phyloP scores from a whole-genome alignment of 2,888 invertebrate genomes.

The Lepidonotus clava region DNA sequence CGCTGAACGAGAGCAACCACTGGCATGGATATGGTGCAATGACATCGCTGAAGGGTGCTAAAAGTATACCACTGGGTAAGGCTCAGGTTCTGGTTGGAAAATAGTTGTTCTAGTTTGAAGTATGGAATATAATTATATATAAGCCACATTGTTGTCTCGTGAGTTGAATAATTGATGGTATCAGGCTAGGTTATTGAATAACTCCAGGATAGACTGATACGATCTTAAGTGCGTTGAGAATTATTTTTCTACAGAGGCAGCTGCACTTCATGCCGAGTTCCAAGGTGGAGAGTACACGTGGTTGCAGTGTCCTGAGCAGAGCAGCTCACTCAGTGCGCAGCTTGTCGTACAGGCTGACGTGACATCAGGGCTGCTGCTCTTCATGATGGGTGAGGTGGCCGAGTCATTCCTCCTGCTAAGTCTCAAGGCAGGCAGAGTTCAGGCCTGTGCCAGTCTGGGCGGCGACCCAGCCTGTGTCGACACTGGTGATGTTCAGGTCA shows the following conservation, averaged over 20 bases:
- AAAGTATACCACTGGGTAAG: too few relatives aligned
- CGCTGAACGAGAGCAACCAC: neutral
- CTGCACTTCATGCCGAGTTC: neutral
- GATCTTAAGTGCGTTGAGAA: too few relatives aligned
- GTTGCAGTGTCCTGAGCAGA: neutral
- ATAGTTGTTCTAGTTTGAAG: too few relatives aligned
- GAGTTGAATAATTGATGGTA: too few relatives aligned
- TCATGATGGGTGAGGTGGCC: neutral
- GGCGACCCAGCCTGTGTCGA: neutral
- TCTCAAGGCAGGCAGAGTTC: neutral
- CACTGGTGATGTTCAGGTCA: neutral
- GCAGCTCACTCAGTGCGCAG: neutral
- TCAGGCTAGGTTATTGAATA: too few relatives aligned
- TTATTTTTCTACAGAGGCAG: neutral
- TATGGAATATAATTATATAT: too few relatives aligned
- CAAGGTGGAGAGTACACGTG: slow-evolving; percentile 16
- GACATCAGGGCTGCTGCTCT: slow-evolving; percentile 5
- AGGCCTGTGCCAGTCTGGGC: neutral
- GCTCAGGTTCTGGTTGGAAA: too few relatives aligned
- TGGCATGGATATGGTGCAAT: neutral
- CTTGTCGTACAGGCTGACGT: neutral
- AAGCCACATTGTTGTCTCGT: too few relatives aligned
- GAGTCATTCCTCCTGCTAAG: neutral
- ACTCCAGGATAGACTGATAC: too few relatives aligned
- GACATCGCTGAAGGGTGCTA: too few relatives aligned